Evolutionary conservation across 2,113 vertebrate genomes (phyloP).

Genomic region (Aramus guarauna): DNA sequence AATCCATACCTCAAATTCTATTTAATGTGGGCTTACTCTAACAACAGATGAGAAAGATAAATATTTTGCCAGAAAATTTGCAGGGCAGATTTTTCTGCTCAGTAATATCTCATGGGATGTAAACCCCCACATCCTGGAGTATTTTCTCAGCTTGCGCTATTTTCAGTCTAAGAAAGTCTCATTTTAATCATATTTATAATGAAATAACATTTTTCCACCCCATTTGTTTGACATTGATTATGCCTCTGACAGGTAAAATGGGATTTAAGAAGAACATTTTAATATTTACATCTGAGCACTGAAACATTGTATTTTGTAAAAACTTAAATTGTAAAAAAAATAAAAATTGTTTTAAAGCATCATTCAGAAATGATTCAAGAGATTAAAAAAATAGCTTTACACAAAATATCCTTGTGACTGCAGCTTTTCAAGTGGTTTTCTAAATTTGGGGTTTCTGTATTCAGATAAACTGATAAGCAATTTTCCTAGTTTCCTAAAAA

Average conservation of each 20-base stretch:
- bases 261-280: background rate
- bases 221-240: background rate
- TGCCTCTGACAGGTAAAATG: background rate
- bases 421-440: background rate
- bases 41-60: background rate
- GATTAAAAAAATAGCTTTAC: background rate
- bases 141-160: background rate
- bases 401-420: background rate
- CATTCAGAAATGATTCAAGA: background rate
- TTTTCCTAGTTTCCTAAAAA: constrained; percentile 26
- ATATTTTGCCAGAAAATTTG: background rate
- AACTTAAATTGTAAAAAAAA: background rate
- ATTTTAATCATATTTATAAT: background rate
- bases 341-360: background rate
- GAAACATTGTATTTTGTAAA: background rate
- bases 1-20: background rate
- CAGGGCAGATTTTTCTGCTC: background rate
- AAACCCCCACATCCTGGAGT: background rate
- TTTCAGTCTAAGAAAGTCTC: background rate
- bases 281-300: background rate
- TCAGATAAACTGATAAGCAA: background rate
- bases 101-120: background rate
- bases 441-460: constrained; percentile 21
- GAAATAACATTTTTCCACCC: background rate
- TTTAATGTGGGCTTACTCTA: background rate